Evolutionary conservation across 2,113 vertebrate species (phyloP), one percentile per base, ranked within the genome.

Genomic region (Pachyramphus minor): DNA sequence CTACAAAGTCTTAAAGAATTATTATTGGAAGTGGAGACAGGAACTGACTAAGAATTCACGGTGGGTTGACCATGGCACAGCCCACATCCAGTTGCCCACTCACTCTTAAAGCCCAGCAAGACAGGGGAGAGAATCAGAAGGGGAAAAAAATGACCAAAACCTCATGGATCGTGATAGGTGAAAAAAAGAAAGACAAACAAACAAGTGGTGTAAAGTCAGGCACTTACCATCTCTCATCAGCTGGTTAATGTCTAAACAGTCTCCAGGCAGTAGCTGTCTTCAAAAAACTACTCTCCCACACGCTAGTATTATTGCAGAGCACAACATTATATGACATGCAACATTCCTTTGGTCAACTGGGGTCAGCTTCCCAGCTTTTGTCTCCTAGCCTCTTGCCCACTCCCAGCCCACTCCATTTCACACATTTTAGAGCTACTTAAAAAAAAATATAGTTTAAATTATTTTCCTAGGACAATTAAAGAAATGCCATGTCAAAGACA

Each of bases 11-110:
- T 84, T 59, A 47, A 12, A 71, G 52, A 44, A 78, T 50, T 69
- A 47, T 52, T 62, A 62, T 20, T 31, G 27, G 56, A 89, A 68
- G 31, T 24, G 30, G 19, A 84, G 14, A 49, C 41, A 53, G 24
- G 59, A 77, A 60, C 4, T 47, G 1, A 31, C 22, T 35, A 24
- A 55, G 23, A 84, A 71, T 62, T 66, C 11, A 4, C 8, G 5
- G n/a, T 37, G 20, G 14, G 2, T 16, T 89, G 68, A 74, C 4
- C 5, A 15, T 80, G 58, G 11, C 13, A 9, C 88, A 89, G 7
- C 7, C 12, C 28, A 5, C 39, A 50, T 8, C 3, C 44, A 25
- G 7, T 42, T 3, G 0, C 12, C 6, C 4, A 12, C 44, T 52
- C 35, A 80, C 5, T 74, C 37, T 64, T 44, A 25, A 12, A 39